phyloP scores from a whole-genome alignment of 1,140 invertebrate genomes.

The Apis laboriosa region DNA sequence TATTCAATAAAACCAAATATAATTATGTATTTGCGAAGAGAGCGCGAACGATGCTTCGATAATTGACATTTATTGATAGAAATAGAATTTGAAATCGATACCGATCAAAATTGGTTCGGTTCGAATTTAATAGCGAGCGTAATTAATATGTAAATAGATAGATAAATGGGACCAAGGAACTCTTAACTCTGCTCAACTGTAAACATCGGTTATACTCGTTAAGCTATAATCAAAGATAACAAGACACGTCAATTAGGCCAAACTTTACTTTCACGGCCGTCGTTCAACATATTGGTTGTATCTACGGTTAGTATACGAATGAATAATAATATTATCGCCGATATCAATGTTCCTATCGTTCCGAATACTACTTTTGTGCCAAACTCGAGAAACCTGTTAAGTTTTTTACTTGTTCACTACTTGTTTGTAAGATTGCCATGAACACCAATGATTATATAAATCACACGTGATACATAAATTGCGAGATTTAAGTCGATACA shows the following conservation, averaged over 20 bases:
- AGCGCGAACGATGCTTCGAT: neutral
- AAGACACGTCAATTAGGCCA: neutral
- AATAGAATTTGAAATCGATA: neutral
- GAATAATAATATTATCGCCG: neutral
- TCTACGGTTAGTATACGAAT: neutral
- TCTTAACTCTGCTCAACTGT: neutral
- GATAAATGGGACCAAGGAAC: neutral
- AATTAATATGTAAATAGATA: too few relatives aligned
- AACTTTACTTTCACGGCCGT: neutral
- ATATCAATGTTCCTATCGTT: slow-evolving; percentile 17
- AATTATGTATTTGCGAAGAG: neutral
- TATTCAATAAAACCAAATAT: neutral
- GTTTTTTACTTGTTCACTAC: neutral
- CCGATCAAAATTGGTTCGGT: neutral
- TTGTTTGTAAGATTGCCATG: neutral
- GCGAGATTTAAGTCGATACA: neutral
- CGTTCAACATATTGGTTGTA: neutral
- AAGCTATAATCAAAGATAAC: neutral
- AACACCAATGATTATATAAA: neutral
- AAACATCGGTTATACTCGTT: neutral
- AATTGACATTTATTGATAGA: neutral
- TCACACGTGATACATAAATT: neutral
- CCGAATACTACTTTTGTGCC: neutral
- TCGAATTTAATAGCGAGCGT: too few relatives aligned
- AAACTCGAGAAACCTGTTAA: slow-evolving; percentile 13